Evolutionary conservation across 2,797 vertebrate genomes (phyloP).

Genomic region (Tenualosa thibaudeaui): DNA sequence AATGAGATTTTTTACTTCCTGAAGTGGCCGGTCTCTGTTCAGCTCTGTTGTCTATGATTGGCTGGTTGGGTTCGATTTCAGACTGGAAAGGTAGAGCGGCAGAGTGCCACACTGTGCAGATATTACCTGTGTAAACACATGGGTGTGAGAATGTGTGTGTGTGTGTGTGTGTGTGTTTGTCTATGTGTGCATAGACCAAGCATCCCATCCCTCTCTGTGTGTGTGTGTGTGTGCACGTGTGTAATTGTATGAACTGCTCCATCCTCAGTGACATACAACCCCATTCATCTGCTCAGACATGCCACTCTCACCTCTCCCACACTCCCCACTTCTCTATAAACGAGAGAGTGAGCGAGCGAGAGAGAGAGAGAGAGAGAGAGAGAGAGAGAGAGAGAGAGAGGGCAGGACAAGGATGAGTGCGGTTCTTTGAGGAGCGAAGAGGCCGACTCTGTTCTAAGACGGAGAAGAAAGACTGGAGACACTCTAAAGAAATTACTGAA

Average conservation of each 20-base stretch:
- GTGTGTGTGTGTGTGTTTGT: too few relatives aligned
- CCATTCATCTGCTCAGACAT: background rate
- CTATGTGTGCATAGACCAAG: too few relatives aligned
- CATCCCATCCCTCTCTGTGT: background rate
- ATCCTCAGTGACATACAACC: background rate
- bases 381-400: too few relatives aligned
- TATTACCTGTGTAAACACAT: background rate
- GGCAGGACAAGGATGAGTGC: background rate
- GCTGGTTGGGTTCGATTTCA: too few relatives aligned
- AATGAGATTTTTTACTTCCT: too few relatives aligned
- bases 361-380: too few relatives aligned
- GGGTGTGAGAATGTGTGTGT: too few relatives aligned
- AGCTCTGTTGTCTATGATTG: too few relatives aligned
- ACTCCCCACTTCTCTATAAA: background rate
- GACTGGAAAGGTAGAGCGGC: too few relatives aligned
- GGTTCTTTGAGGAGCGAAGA: constrained; percentile 1
- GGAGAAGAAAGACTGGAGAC: background rate
- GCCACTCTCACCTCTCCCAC: background rate
- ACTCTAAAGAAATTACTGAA: background rate
- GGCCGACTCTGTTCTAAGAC: background rate
- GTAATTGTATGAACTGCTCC: background rate
- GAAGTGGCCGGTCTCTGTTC: too few relatives aligned
- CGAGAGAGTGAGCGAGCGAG: too few relatives aligned
- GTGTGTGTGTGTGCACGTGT: background rate
- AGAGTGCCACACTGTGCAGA: too few relatives aligned